Percentiles rank a stretch among this genome's conserved stretches.
phyloP scores from a whole-genome alignment of 2,797 vertebrate genomes.

The Sebastes glaucus region DNA sequence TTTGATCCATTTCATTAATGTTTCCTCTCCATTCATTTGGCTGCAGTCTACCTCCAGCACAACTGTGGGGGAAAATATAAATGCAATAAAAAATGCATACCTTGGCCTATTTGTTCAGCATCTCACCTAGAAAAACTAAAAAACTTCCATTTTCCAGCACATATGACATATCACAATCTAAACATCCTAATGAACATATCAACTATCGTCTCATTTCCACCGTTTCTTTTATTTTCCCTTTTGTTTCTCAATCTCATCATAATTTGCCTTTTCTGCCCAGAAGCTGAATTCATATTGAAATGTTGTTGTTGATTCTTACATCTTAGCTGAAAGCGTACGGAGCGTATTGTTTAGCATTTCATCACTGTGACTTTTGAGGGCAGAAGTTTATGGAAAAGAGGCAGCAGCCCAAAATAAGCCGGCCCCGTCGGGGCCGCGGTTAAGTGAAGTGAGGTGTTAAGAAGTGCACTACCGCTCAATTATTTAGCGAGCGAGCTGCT shows the following conservation, averaged over 20 bases:
- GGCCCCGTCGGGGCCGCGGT: slow-evolving; percentile 11
- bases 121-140: slow-evolving; percentile 4
- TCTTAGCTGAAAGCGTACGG: background rate
- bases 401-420: slow-evolving; percentile 39
- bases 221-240: background rate
- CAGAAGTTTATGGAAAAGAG: slow-evolving; percentile 13
- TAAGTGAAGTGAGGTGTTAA: slow-evolving; percentile 63
- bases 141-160: background rate
- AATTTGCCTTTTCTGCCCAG: background rate
- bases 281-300: background rate
- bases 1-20: background rate
- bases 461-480: slow-evolving; percentile 66
- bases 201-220: background rate
- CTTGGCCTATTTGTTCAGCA: slow-evolving; percentile 44
- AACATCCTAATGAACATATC: background rate
- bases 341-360: background rate
- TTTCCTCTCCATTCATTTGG: background rate
- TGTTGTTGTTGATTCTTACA: background rate
- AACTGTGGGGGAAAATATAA: background rate
- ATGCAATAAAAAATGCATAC: slow-evolving; percentile 49
- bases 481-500: slow-evolving; percentile 57
- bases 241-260: background rate
- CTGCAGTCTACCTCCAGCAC: background rate
- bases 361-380: slow-evolving; percentile 4
- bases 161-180: background rate